Conservation (phyloP, 2,113 vertebrate species). For the Lepidothrix coronata region DNA sequence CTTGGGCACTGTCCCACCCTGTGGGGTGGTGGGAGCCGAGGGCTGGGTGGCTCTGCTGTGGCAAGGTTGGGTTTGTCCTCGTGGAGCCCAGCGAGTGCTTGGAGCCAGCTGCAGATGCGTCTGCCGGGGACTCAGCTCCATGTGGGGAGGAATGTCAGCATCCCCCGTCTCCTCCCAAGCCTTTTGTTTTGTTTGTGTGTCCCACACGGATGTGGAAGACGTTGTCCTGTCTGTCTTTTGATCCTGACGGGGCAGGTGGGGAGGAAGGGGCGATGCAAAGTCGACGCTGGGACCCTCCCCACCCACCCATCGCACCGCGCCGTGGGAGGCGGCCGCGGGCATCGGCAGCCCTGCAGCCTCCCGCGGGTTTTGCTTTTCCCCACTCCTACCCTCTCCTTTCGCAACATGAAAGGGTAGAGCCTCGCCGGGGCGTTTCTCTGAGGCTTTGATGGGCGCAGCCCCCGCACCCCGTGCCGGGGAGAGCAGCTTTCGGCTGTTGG, state of each 20-base stretch:
- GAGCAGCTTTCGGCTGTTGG: background rate
- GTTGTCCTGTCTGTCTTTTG: background rate
- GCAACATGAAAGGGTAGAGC: background rate
- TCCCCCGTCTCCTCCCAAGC: background rate
- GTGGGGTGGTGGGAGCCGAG: rapidly evolving
- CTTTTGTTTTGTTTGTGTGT: background rate
- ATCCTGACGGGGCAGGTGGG: rapidly evolving
- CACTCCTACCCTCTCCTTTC: background rate
- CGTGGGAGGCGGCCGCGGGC: background rate
- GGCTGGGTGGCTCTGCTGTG: background rate
- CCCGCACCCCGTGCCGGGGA: background rate
- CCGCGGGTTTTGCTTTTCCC: background rate
- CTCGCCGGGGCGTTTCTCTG: background rate
- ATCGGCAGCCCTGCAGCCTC: background rate
- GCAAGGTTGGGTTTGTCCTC: background rate
- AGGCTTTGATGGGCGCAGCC: background rate
- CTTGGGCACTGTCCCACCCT: rapidly evolving
- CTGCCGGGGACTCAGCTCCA: background rate
- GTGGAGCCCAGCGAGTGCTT: background rate
- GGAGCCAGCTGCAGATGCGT: rapidly evolving
- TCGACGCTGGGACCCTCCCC: background rate
- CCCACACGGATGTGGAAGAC: background rate
- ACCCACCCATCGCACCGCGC: rapidly evolving
- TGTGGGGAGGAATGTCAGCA: rapidly evolving
- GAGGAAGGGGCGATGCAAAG: background rate